These are phyloP conservation scores for Antrozous pallidus DNA, from an alignment of 2,797 vertebrate species.

Conservation along the genomic window DNA sequence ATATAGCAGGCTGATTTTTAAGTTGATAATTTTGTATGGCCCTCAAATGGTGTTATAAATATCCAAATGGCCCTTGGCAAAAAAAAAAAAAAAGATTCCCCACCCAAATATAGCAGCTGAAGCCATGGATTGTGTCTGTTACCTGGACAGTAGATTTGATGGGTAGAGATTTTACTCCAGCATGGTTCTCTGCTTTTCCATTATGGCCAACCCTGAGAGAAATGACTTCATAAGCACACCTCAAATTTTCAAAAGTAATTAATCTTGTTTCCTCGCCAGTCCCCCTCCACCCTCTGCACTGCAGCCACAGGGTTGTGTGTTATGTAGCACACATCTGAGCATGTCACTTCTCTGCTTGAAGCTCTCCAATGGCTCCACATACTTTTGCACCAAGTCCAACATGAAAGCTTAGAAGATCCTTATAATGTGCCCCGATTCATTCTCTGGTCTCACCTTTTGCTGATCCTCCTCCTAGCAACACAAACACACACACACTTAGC, in stretches of 20 bases:
- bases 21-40: too few relatives aligned
- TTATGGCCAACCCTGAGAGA: neutral
- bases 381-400: neutral
- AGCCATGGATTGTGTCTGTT: neutral
- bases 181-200: neutral
- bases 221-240: neutral
- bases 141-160: neutral
- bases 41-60: too few relatives aligned
- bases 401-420: neutral
- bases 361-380: neutral
- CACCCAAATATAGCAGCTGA: neutral
- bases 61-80: too few relatives aligned
- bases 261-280: neutral
- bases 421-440: neutral
- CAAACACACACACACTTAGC: neutral
- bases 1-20: too few relatives aligned
- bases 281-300: neutral
- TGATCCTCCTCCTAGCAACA: neutral
- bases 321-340: neutral
- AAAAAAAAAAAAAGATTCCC: too few relatives aligned
- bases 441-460: neutral
- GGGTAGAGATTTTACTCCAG: neutral
- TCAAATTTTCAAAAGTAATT: neutral
- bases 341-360: neutral
- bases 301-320: neutral